Conservation (phyloP, 2,113 vertebrate species). For the Mobula hypostoma region DNA sequence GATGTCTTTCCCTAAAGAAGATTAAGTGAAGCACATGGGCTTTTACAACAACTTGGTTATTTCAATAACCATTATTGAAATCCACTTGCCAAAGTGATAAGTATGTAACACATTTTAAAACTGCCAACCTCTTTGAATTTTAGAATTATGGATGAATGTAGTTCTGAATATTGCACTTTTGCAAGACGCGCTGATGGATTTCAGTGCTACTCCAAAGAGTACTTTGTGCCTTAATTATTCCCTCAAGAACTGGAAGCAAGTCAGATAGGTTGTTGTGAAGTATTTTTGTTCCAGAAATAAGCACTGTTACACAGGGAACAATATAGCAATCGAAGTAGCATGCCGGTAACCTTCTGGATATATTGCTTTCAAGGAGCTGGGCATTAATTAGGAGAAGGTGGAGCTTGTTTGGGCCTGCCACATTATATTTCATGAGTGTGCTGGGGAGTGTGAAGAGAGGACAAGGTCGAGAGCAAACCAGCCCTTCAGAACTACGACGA, state of each 20-base stretch:
- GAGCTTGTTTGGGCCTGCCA: too few relatives aligned
- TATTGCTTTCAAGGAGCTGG: neutral
- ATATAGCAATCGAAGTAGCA: neutral
- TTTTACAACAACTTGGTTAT: too few relatives aligned
- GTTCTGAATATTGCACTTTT: neutral
- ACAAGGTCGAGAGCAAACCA: too few relatives aligned
- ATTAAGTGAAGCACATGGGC: too few relatives aligned
- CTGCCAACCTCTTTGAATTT: neutral
- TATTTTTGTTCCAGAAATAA: neutral
- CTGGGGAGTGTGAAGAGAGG: too few relatives aligned
- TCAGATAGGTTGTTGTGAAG: neutral
- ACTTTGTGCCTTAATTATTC: constrained; percentile 6
- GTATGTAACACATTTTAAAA: neutral
- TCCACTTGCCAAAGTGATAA: neutral
- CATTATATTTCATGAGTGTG: too few relatives aligned
- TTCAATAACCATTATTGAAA: too few relatives aligned
- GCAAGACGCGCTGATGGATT: neutral
- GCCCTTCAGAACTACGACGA: too few relatives aligned
- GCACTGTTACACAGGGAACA: neutral
- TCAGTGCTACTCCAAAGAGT: neutral
- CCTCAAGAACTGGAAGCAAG: neutral
- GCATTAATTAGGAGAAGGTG: too few relatives aligned
- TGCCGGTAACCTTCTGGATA: too few relatives aligned
- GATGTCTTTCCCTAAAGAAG: too few relatives aligned
- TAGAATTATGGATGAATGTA: neutral